Percentiles rank a stretch among this genome's conserved stretches.
phyloP scores from a whole-genome alignment of 2,113 vertebrate genomes.

The Oriolus oriolus region DNA sequence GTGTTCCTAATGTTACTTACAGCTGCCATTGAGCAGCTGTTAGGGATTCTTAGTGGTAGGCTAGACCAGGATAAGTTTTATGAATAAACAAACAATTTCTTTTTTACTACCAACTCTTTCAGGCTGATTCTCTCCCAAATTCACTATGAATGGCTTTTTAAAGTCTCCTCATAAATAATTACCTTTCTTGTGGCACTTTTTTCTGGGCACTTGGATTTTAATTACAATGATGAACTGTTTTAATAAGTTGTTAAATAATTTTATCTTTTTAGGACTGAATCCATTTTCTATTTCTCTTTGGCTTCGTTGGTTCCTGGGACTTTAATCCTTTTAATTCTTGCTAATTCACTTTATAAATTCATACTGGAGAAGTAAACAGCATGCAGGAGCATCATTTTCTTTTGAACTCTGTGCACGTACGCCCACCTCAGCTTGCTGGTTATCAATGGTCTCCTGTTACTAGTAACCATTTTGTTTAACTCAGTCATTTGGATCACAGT shows the following conservation, averaged over 20 bases:
- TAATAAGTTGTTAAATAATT: constrained; percentile 65
- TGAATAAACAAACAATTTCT: constrained; percentile 55
- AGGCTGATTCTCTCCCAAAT: constrained; percentile 35
- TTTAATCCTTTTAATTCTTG: constrained; percentile 11
- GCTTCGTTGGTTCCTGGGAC: background rate
- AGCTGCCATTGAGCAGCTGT: constrained; percentile 50
- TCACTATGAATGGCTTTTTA: constrained; percentile 30
- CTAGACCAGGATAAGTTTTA: constrained; percentile 49
- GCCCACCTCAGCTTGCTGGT: background rate
- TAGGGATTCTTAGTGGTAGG: constrained; percentile 24
- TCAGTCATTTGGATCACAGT: background rate
- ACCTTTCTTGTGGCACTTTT: constrained; percentile 48
- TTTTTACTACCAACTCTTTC: constrained; percentile 25
- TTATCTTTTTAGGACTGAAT: constrained; percentile 24
- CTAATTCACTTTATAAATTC: constrained; percentile 2
- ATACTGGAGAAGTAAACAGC: background rate
- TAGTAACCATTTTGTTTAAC: background rate
- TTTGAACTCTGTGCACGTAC: background rate
- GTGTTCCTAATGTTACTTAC: constrained; percentile 54
- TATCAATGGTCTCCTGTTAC: background rate
- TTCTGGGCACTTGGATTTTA: constrained; percentile 45
- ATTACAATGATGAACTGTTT: constrained; percentile 65
- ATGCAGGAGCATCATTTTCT: background rate
- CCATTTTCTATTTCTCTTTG: background rate
- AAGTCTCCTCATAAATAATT: constrained; percentile 63